Percentiles rank a stretch among this genome's conserved stretches.
Evolutionary conservation across 2,113 vertebrate genomes (phyloP).

Genomic region (Mellivora capensis): DNA sequence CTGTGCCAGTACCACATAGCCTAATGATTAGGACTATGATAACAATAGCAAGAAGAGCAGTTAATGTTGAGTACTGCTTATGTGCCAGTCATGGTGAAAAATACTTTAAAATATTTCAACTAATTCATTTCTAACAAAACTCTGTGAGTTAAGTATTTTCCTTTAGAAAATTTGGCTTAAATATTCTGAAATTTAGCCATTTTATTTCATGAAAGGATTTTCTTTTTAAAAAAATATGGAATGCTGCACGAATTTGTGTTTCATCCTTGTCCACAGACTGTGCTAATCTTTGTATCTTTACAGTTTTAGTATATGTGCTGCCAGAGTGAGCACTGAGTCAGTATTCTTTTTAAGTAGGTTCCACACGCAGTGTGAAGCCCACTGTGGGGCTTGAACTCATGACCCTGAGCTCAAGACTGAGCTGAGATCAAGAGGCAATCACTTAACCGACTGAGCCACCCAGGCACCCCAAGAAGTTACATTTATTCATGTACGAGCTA

Average conservation of each 20-base stretch:
- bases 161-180: neutral
- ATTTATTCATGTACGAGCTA: neutral
- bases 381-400: neutral
- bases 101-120: neutral
- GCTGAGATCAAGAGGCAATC: neutral
- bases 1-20: neutral
- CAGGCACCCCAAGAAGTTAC: neutral
- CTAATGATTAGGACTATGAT: neutral
- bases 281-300: neutral
- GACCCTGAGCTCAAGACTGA: neutral
- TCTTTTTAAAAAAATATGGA: neutral
- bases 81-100: neutral
- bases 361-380: neutral
- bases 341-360: neutral
- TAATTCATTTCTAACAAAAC: neutral
- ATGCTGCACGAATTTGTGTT: neutral
- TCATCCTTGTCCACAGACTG: neutral
- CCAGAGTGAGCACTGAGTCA: neutral
- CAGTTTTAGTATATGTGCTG: neutral
- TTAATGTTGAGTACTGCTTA: neutral
- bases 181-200: neutral
- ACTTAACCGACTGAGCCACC: neutral
- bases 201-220: constrained; percentile 26
- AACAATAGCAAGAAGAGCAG: neutral
- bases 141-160: neutral